Base-by-base conservation (phyloP, 2,113 vertebrate species). In the Picathartes gymnocephalus region DNA sequence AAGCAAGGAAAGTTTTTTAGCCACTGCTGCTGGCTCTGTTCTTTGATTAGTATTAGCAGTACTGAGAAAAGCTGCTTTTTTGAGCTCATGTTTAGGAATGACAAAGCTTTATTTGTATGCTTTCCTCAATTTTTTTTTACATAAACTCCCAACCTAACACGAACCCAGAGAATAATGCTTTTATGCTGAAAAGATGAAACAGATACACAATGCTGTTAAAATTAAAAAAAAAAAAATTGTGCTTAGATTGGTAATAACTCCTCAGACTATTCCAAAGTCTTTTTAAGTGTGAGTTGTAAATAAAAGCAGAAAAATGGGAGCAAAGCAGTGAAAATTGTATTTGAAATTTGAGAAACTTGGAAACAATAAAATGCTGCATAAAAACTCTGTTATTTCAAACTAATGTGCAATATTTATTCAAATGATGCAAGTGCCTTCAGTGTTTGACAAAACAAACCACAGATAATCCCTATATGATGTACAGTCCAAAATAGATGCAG, bases 41-140 rank as follows among this genome's bases (percentile, higher is more conserved):
- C 71, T 81, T 92, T 94, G 56, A 95, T 95, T 56, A 72, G 88
- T 44, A 95, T 94, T 95, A 95, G 68, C 68, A 53, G 51, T 44
- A 64, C 35, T n/a, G 56, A 88, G 95, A 84, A 95, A 96, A 96
- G 96, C 96, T 92, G 83, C 95, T 96, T 95, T 96, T 90, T 92
- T 73, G 62, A 73, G 88, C 80, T 33, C 45, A 14, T 45, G 51
- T 77, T 93, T 58, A 62, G 57, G 47, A 89, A 56, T 42, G 40
- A 96, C 92, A 96, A 93, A 94, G 94, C 68, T 88, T 70, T 81
- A 44, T 40, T 95, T 95, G 95, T 96, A 35, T 74, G 22, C 30
- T 90, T 71, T 56, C 80, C 80, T 91, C 39, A 35, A 8, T 15
- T 88, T 80, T 39, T 39, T 91, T 95, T 86, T 93, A 73, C 28